Evolutionary conservation across 2,113 vertebrate species (phyloP).

Genomic region (Crotalus viridis): DNA sequence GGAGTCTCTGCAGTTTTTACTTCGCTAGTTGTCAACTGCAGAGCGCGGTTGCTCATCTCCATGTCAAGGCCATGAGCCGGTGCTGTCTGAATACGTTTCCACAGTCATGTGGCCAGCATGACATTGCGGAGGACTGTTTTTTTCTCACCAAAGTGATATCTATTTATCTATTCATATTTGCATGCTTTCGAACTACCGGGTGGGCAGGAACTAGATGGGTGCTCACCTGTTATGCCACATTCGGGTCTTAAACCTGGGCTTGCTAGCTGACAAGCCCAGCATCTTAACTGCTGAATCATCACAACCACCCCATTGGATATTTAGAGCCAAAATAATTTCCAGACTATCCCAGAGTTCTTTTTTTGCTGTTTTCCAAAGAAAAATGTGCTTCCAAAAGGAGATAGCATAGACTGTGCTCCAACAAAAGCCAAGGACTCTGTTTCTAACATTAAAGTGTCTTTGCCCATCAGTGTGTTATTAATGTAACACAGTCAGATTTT

Average conservation of each 20-base stretch:
- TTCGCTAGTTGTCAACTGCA: not conserved
- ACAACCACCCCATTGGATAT: not conserved
- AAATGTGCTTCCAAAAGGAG: not conserved
- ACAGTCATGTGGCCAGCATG: not conserved
- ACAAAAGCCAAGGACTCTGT: not conserved
- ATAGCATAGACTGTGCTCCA: not conserved
- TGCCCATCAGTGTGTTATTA: not conserved
- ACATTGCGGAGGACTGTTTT: not conserved
- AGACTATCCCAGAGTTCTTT: not conserved
- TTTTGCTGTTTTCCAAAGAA: not conserved
- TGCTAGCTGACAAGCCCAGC: too few relatives aligned
- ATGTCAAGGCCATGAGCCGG: not conserved
- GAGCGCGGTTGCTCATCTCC: not conserved
- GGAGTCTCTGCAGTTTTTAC: not conserved
- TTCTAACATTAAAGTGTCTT: not conserved
- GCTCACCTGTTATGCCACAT: too few relatives aligned
- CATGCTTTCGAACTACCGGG: not conserved
- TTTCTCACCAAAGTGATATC: not conserved
- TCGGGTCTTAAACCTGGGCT: too few relatives aligned
- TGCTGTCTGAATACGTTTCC: not conserved
- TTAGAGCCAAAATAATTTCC: not conserved
- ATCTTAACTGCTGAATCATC: not conserved
- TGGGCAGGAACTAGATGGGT: not conserved
- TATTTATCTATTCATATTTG: not conserved
- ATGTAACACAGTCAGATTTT: not conserved